Evolutionary conservation across 2,113 vertebrate species (phyloP), one percentile per base, ranked within the genome.

Genomic region (Thalassarche chlororhynchos): DNA sequence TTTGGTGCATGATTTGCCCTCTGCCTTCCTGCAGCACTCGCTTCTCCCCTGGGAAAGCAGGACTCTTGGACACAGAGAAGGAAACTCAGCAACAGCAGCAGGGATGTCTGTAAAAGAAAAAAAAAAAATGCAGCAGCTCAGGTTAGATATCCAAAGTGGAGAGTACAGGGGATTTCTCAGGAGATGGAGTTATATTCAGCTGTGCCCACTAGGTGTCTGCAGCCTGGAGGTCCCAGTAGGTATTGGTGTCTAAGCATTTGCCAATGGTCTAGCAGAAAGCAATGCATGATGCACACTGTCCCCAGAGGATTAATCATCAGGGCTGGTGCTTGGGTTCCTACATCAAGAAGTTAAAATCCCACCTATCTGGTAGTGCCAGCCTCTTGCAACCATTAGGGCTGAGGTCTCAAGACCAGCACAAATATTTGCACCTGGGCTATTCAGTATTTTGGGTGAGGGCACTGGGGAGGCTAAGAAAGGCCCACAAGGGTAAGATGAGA

Each of bases 1-100:
- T 93, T 90, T 70, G 88, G 87, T 97, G 93, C 42, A 5, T 8
- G n/a, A 14, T 81, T 89, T 83, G n/a, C 38, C 68, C 5, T 84
- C 69, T 62, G 57, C 83, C 31, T 83, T 79, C 61, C 62, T 78
- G 61, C 69, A 85, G 64, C 29, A 21, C 18, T 32, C 3, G 0
- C 13, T 87, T 66, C 32, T 86, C 19, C 49, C 70, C 61, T 80
- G 42, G 32, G 44, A 93, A 84, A 79, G 68, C 44, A 49, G 54
- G 25, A 24, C n/a, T 82, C 46, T 51, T 61, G 72, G 84, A 28
- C 34, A 55, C 49, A 44, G 66, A 72, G 94, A 79, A 82, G 51
- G 51, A 96, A 88, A 65, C 18, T 38, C 70, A 70, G 82, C 84
- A 96, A 74, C 81, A 93, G 66, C 81, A 93, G 46, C 66, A 93